Conservation (phyloP, 2,888 invertebrate genomes). For the Phorcus lineatus region DNA sequence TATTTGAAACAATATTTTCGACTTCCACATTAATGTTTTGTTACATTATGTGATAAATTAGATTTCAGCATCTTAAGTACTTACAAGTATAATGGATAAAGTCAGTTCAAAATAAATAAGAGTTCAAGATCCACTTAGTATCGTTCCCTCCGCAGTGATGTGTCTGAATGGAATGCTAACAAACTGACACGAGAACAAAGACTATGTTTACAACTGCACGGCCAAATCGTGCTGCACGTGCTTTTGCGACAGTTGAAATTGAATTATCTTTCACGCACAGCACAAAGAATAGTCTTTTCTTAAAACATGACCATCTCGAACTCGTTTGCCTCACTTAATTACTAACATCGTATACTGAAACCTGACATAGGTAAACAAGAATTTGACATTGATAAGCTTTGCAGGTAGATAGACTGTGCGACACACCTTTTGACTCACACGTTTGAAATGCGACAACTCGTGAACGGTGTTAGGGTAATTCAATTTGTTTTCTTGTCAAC, state of each 20-base stretch:
- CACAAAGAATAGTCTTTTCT: too few species aligned
- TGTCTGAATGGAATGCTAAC: slow-evolving; percentile 32
- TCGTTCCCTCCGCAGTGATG: slow-evolving; percentile 28
- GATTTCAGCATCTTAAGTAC: background rate
- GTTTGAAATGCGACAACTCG: background rate
- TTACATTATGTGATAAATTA: background rate
- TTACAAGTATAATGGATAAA: background rate
- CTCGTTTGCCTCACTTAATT: too few species aligned
- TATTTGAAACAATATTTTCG: background rate
- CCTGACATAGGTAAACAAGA: background rate
- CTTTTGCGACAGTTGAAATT: background rate
- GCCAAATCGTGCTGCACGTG: slow-evolving; percentile 14
- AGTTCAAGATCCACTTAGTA: background rate
- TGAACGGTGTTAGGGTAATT: too few species aligned
- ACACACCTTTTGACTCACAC: slow-evolving; percentile 13
- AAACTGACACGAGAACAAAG: slow-evolving; percentile 25
- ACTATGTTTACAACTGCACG: slow-evolving; percentile 9
- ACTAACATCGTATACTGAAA: too few species aligned
- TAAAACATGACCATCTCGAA: too few species aligned
- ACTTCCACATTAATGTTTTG: background rate
- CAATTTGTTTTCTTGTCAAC: too few species aligned
- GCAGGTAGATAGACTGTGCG: background rate
- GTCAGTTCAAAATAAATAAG: background rate
- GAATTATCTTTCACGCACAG: too few species aligned
- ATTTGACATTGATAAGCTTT: background rate